phyloP scores from a whole-genome alignment of 2,113 vertebrate species.

The Mormyrus iriodes region DNA sequence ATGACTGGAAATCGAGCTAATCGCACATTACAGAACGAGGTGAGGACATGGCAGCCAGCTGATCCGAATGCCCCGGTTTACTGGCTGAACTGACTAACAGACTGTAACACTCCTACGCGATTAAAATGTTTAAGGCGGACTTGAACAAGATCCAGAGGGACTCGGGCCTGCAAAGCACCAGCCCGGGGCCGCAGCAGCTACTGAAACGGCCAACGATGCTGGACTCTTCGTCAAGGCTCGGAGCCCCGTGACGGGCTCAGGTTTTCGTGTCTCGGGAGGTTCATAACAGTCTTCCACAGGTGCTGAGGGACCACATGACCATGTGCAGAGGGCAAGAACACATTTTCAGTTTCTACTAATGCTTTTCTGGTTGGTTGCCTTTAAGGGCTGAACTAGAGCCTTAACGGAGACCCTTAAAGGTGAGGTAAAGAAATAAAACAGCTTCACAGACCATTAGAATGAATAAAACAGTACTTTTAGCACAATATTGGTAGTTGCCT shows the following conservation, averaged over 20 bases:
- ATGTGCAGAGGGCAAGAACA: not conserved
- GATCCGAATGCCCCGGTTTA: not conserved
- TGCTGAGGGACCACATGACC: not conserved
- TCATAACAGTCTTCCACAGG: not conserved
- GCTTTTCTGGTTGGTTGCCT: not conserved
- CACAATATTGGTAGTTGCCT: constrained; percentile 4
- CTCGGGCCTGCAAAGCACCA: not conserved
- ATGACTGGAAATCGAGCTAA: not conserved
- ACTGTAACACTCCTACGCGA: not conserved
- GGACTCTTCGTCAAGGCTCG: not conserved
- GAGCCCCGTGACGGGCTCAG: not conserved
- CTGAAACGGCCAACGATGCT: not conserved
- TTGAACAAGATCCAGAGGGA: not conserved
- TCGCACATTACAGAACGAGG: not conserved
- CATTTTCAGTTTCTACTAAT: not conserved
- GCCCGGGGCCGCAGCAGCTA: not conserved
- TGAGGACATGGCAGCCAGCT: not conserved
- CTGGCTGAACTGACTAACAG: not conserved
- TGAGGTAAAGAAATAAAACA: constrained; percentile 2
- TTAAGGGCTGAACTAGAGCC: not conserved
- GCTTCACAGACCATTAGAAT: not conserved
- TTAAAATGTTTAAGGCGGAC: not conserved
- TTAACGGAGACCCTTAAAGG: not conserved
- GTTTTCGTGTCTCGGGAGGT: not conserved
- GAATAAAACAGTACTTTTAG: constrained; percentile 14